Conservation (phyloP, 1,140 invertebrate species). For the Calliphora vicina region DNA sequence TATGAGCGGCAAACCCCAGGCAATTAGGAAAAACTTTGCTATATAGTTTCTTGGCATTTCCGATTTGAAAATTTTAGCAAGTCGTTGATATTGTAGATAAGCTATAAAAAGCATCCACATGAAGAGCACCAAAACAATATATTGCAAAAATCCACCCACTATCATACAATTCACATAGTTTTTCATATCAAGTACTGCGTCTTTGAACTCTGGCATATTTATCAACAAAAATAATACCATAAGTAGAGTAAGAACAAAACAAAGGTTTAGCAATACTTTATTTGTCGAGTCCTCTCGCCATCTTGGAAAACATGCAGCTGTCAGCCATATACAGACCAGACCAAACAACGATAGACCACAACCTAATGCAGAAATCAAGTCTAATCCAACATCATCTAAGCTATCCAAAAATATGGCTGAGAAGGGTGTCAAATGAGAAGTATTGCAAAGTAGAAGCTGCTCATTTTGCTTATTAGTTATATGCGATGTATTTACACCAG, state of each 20-base stretch:
- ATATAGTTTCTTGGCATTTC: neutral
- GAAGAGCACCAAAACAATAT: neutral
- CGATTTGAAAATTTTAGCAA: neutral
- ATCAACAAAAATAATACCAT: neutral
- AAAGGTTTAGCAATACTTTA: neutral
- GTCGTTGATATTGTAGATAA: neutral
- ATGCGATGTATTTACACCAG: neutral
- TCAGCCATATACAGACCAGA: neutral
- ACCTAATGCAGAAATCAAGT: neutral
- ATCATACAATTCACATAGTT: neutral
- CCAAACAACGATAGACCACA: neutral
- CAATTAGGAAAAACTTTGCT: neutral
- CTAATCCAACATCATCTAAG: neutral
- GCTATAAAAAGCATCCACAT: conserved; percentile 2
- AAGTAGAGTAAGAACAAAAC: conserved; percentile 5
- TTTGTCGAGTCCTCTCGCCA: neutral
- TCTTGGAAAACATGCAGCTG: neutral
- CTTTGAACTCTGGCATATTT: neutral
- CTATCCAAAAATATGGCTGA: neutral
- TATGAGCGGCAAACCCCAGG: neutral
- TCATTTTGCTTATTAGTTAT: too few relatives aligned
- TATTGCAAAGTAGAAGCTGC: too few relatives aligned
- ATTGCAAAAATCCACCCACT: neutral
- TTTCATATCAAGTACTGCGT: neutral
- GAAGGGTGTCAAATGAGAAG: neutral